These are phyloP conservation scores for Romanogobio albipinnatus DNA, from an alignment of 2,113 vertebrate genomes.

Conservation along the genomic window DNA sequence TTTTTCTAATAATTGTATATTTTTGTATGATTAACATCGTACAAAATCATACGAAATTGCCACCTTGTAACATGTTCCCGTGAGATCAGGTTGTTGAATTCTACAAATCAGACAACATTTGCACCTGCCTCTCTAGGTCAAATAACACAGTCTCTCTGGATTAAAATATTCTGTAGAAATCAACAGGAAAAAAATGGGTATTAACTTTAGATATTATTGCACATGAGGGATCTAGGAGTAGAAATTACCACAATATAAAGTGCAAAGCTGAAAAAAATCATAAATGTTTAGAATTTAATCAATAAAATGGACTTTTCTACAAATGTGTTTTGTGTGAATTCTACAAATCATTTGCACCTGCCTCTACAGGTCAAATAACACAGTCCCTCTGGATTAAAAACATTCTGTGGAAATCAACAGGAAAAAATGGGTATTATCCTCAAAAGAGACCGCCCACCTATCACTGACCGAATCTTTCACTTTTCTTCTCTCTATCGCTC, in stretches of 20 bases:
- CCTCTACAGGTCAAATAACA: too few species aligned
- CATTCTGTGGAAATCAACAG: conserved; percentile 14
- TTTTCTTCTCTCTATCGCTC: conserved; percentile 55
- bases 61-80: too few species aligned
- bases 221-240: conserved; percentile 52
- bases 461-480: conserved; percentile 62
- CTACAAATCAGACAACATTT: background rate
- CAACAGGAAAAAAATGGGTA: background rate
- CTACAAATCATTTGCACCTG: too few species aligned
- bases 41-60: too few species aligned
- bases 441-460: conserved; percentile 42
- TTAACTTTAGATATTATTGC: conserved; percentile 73
- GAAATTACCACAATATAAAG: conserved; percentile 41
- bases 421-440: background rate
- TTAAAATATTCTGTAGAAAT: conserved; percentile 19
- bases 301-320: too few species aligned
- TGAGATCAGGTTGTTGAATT: background rate
- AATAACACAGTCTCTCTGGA: background rate
- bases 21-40: too few species aligned
- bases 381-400: conserved; percentile 3
- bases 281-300: conserved; percentile 9
- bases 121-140: conserved; percentile 13
- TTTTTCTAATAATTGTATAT: too few species aligned
- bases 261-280: conserved; percentile 9
- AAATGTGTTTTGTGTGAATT: too few species aligned